phyloP scores from a whole-genome alignment of 1,140 invertebrate genomes.

The Heliothis subflexa region DNA sequence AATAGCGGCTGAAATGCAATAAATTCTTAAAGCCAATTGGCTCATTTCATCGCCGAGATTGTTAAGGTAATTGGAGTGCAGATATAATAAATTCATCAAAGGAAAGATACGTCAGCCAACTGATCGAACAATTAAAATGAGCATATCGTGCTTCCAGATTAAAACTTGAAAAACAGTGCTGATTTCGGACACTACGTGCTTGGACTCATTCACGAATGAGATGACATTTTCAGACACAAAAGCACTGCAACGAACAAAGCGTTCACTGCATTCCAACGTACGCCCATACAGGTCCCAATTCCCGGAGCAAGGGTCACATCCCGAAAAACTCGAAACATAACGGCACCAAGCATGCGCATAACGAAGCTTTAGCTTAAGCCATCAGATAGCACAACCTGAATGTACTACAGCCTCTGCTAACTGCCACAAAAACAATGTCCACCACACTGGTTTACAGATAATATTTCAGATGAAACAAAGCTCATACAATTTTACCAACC shows the following conservation, averaged over 20 bases:
- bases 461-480: slow-evolving; percentile 82
- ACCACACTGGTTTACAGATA: slow-evolving; percentile 66
- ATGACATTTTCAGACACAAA: not conserved
- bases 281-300: slow-evolving; percentile 23
- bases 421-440: slow-evolving; percentile 58
- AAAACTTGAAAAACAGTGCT: not conserved
- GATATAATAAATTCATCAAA: slow-evolving; percentile 30
- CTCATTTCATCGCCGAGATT: slow-evolving; percentile 31
- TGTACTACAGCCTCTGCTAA: slow-evolving; percentile 46
- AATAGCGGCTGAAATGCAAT: slow-evolving; percentile 36
- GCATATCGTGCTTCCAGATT: not conserved
- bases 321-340: slow-evolving; percentile 44
- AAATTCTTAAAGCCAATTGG: slow-evolving; percentile 31
- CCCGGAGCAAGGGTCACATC: slow-evolving; percentile 45
- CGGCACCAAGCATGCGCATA: slow-evolving; percentile 39
- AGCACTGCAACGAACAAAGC: slow-evolving; percentile 8
- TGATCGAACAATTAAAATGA: too few species aligned
- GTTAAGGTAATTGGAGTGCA: slow-evolving; percentile 26
- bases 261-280: slow-evolving; percentile 24
- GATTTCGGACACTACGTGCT: not conserved
- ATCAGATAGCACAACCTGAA: slow-evolving; percentile 51
- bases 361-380: slow-evolving; percentile 44
- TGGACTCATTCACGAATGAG: slow-evolving; percentile 2
- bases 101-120: not conserved
- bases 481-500: slow-evolving; percentile 75